phyloP scores from a whole-genome alignment of 2,113 vertebrate species.

The Malurus melanocephalus region DNA sequence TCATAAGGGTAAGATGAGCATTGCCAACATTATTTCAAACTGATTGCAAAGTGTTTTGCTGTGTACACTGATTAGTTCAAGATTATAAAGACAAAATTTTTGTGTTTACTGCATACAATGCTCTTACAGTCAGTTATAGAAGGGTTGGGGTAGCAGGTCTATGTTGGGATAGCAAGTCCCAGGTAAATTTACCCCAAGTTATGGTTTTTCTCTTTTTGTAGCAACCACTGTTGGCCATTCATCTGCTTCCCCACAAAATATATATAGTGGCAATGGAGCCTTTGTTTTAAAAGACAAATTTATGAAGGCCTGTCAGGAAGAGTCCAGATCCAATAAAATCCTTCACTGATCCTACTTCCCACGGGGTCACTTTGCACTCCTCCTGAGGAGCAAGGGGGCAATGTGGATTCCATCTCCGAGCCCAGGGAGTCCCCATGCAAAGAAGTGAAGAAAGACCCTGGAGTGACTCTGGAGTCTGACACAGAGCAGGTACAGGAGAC shows the following conservation, averaged over 20 bases:
- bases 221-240: not conserved
- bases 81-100: not conserved
- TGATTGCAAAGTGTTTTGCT: not conserved
- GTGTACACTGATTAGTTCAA: not conserved
- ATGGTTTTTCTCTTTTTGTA: not conserved
- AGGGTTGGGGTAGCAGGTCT: not conserved
- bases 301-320: not conserved
- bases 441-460: not conserved
- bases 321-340: not conserved
- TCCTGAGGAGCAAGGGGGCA: not conserved
- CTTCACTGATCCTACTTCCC: not conserved
- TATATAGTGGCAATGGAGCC: not conserved
- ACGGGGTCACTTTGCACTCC: not conserved
- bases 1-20: not conserved
- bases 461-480: not conserved
- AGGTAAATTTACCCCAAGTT: not conserved
- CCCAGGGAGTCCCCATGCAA: not conserved
- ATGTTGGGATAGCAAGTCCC: not conserved
- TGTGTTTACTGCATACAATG: not conserved
- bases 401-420: not conserved
- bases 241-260: not conserved
- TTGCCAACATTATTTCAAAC: not conserved
- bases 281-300: not conserved
- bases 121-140: not conserved
- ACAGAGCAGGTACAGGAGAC: not conserved